Evolutionary conservation across 2,797 vertebrate species (phyloP).

Genomic region (Pempheris klunzingeri): DNA sequence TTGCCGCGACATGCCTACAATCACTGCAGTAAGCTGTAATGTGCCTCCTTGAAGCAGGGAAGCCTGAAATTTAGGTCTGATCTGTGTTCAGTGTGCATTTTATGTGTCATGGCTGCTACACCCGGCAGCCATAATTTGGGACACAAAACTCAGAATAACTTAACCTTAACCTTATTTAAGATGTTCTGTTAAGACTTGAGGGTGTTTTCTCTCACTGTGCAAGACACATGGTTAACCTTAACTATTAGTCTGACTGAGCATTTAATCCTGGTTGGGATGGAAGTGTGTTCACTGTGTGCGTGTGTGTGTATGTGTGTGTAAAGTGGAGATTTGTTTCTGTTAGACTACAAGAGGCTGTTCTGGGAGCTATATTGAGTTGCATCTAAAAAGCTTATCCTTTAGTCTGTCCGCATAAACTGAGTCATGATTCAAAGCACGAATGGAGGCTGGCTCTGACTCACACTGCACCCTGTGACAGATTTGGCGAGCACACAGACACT

Average conservation of each 20-base stretch:
- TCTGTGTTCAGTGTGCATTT: conserved; percentile 45
- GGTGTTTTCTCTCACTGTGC: conserved; percentile 3
- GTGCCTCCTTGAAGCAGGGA: conserved; percentile 39
- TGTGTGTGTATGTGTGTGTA: conserved; percentile 11
- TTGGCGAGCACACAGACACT: conserved; percentile 60
- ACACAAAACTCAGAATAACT: conserved; percentile 57
- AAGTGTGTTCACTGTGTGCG: conserved; percentile 8
- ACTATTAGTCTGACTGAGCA: conserved; percentile 44
- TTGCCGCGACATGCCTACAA: conserved; percentile 33
- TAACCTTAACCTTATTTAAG: conserved; percentile 54
- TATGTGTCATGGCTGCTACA: conserved; percentile 20
- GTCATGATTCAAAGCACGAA: conserved; percentile 74
- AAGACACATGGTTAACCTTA: conserved; percentile 38
- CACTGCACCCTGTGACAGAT: conserved; percentile 65
- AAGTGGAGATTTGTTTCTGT: conserved; percentile 45
- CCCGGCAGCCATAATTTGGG: conserved; percentile 30
- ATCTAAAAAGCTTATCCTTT: conserved; percentile 67
- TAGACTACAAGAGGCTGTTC: conserved; percentile 43
- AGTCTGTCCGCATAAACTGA: conserved; percentile 69
- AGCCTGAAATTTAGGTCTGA: conserved; percentile 44
- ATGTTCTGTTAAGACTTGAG: conserved; percentile 21
- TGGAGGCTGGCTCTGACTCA: conserved; percentile 70
- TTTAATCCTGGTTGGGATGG: conserved; percentile 34
- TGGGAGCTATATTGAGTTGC: conserved; percentile 54
- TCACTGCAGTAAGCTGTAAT: background rate